Percentiles rank a stretch among this genome's conserved stretches.
These are phyloP conservation scores for Dusona sp. DNA, from an alignment of 2,888 invertebrate genomes.

Conservation along the genomic window DNA sequence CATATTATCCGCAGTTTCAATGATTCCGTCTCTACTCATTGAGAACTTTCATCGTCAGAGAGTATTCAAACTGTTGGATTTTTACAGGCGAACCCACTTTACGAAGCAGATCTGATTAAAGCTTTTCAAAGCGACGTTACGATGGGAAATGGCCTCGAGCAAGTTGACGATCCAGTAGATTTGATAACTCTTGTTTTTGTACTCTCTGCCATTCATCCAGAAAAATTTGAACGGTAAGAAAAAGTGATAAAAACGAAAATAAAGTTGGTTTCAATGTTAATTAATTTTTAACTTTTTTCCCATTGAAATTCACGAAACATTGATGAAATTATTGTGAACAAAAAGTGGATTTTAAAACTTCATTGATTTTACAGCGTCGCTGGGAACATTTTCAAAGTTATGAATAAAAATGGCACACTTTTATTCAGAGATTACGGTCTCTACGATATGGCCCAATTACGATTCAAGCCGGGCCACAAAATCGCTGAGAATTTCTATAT, in stretches of 20 bases:
- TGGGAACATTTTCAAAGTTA: slow-evolving; percentile 88
- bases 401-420: slow-evolving; percentile 92
- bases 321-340: too few species aligned
- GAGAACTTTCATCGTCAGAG: background rate
- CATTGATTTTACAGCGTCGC: slow-evolving; percentile 74
- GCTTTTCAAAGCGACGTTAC: slow-evolving; percentile 96
- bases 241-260: background rate
- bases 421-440: slow-evolving; percentile 97
- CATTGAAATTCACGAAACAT: too few species aligned
- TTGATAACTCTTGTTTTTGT: slow-evolving; percentile 97
- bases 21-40: too few species aligned
- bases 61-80: slow-evolving; percentile 36
- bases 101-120: slow-evolving; percentile 88
- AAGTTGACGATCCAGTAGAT: slow-evolving; percentile 88
- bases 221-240: slow-evolving; percentile 89
- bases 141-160: slow-evolving; percentile 87
- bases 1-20: too few species aligned
- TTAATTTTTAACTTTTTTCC: too few species aligned
- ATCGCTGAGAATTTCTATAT: slow-evolving; percentile 97
- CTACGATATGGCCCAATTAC: slow-evolving; percentile 97
- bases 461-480: slow-evolving; percentile 97
- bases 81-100: slow-evolving; percentile 86
- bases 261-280: too few species aligned
- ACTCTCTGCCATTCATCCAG: slow-evolving; percentile 96
- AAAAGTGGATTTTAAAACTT: background rate